Evolutionary conservation across 2,888 invertebrate genomes (phyloP).

Genomic region (Cataglyphis cursor): DNA sequence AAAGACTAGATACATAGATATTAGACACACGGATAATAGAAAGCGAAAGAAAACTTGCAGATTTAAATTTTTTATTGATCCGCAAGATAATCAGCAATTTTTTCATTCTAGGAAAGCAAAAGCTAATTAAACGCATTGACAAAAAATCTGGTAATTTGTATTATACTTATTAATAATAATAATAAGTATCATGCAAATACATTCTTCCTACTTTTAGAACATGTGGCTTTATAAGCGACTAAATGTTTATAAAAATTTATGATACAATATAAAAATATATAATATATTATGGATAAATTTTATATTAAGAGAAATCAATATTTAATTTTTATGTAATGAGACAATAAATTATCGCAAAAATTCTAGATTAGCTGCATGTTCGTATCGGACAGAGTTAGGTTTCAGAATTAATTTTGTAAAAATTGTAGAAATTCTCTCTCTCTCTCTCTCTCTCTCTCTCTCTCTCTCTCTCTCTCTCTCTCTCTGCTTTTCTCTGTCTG

Average conservation of each 20-base stretch:
- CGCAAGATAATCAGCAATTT: not conserved
- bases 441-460: too few species aligned
- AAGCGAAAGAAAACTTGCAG: not conserved
- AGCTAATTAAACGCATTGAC: not conserved
- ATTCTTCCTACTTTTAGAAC: not conserved
- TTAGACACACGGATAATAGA: not conserved
- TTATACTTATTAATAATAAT: not conserved
- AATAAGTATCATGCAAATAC: not conserved
- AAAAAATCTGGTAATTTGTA: not conserved
- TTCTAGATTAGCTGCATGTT: not conserved
- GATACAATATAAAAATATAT: slow-evolving; percentile 5
- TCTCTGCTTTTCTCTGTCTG: not conserved
- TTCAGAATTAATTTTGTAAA: not conserved
- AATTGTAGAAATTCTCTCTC: too few species aligned
- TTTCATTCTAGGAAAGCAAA: not conserved
- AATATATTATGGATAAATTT: not conserved
- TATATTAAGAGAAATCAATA: not conserved
- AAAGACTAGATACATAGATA: not conserved
- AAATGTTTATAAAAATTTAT: slow-evolving; percentile 7
- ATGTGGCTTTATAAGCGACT: not conserved
- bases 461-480: not conserved
- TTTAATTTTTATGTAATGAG: not conserved
- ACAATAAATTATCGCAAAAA: not conserved
- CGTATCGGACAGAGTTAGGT: not conserved
- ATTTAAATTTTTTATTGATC: not conserved